phyloP scores from a whole-genome alignment of 2,113 vertebrate species.

The Nothoprocta perdicaria region DNA sequence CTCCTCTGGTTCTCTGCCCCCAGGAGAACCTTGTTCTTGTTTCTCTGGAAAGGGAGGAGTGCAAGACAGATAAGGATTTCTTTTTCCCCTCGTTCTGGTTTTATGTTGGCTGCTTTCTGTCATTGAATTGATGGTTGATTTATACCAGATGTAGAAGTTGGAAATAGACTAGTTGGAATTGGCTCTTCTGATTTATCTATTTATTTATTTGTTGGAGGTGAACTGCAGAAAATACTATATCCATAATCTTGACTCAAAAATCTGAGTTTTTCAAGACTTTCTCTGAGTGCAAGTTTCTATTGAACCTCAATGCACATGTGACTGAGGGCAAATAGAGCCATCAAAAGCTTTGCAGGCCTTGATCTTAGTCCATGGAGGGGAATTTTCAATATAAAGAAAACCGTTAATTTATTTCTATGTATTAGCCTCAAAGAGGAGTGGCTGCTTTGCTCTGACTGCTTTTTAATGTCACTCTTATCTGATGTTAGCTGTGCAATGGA shows the following conservation, averaged over 20 bases:
- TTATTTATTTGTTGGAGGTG: not conserved
- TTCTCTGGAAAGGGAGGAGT: not conserved
- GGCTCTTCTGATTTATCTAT: not conserved
- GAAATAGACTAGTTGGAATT: not conserved
- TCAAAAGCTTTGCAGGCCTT: constrained; percentile 20
- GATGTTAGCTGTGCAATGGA: constrained; percentile 45
- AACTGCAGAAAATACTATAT: not conserved
- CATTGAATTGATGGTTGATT: not conserved
- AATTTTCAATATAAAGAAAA: constrained; percentile 40
- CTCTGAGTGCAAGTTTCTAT: not conserved
- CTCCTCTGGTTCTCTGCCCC: not conserved
- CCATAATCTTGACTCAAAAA: not conserved
- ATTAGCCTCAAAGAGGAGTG: constrained; percentile 40
- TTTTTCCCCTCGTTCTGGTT: not conserved
- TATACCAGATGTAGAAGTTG: constrained; percentile 11
- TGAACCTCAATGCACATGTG: not conserved
- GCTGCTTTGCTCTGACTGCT: not conserved
- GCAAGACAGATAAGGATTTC: not conserved
- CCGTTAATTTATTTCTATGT: constrained; percentile 61
- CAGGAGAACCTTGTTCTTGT: not conserved
- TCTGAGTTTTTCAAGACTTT: not conserved
- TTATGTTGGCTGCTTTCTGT: not conserved
- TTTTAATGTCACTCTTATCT: constrained; percentile 53
- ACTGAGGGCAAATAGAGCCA: not conserved
- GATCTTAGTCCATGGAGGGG: not conserved